These are phyloP conservation scores for Drosophila punjabiensis DNA, from an alignment of 1,140 invertebrate species.

Conservation along the genomic window DNA sequence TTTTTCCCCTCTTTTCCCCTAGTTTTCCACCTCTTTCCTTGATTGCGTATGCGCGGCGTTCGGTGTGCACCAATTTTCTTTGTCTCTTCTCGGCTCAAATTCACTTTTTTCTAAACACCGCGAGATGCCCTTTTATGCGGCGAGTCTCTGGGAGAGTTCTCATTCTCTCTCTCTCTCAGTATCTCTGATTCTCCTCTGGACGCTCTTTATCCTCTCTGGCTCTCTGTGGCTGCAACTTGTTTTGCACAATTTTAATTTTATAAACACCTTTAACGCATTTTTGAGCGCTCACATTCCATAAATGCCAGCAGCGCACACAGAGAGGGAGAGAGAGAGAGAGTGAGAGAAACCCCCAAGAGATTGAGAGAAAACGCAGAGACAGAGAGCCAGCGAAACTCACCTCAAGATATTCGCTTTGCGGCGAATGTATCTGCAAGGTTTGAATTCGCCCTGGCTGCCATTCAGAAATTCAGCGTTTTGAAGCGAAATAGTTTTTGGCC, in stretches of 20 bases:
- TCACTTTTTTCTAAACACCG: constrained; percentile 79
- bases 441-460: constrained; percentile 41
- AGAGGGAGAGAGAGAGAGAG: constrained; percentile 3
- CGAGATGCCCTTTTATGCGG: constrained; percentile 34
- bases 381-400: constrained; percentile 54
- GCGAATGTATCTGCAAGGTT: constrained; percentile 38
- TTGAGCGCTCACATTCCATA: constrained; percentile 83
- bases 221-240: constrained; percentile 69
- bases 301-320: constrained; percentile 55
- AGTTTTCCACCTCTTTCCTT: constrained; percentile 19
- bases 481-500: constrained; percentile 39
- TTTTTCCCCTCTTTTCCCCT: neutral
- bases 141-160: constrained; percentile 15
- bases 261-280: constrained; percentile 84
- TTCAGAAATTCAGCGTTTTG: constrained; percentile 70
- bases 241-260: constrained; percentile 84
- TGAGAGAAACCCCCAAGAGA: constrained; percentile 6
- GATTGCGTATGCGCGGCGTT: constrained; percentile 59
- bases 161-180: neutral
- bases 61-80: constrained; percentile 79
- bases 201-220: constrained; percentile 3
- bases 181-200: constrained; percentile 6
- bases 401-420: constrained; percentile 42
- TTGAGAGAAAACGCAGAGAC: constrained; percentile 9
- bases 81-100: constrained; percentile 72